Conservation (phyloP, 2,888 invertebrate species). For the Drosophila ezoana region DNA sequence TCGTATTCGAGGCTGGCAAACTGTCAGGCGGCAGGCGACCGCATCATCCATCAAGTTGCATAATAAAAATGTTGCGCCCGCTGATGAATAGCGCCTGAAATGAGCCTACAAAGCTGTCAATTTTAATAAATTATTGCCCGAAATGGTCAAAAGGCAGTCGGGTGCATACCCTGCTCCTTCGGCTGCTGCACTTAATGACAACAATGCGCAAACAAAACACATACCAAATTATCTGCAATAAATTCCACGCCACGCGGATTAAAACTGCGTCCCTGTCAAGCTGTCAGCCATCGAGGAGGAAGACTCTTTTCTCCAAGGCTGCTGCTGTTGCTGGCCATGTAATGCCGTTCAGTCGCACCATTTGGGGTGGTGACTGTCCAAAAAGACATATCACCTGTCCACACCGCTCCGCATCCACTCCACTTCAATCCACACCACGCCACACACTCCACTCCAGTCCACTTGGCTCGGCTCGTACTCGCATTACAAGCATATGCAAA, state of each 20-base stretch:
- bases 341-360: constrained; percentile 30
- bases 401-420: constrained; percentile 18
- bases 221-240: constrained; percentile 76
- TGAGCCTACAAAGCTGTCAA: constrained; percentile 84
- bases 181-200: constrained; percentile 69
- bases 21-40: constrained; percentile 73
- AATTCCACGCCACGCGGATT: constrained; percentile 59
- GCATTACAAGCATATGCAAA: constrained; percentile 71
- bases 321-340: constrained; percentile 25
- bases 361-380: constrained; percentile 67
- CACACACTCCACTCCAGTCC: constrained; percentile 9
- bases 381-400: constrained; percentile 71
- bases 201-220: constrained; percentile 79
- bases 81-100: constrained; percentile 83
- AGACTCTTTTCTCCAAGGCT: constrained; percentile 32
- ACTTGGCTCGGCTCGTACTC: constrained; percentile 7
- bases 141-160: constrained; percentile 47
- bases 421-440: constrained; percentile 14
- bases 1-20: constrained; percentile 48
- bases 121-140: constrained; percentile 83
- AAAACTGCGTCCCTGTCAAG: constrained; percentile 62
- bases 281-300: constrained; percentile 57
- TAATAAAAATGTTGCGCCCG: constrained; percentile 82
- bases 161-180: constrained; percentile 18
- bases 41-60: constrained; percentile 83